These are phyloP conservation scores for Pteronura brasiliensis DNA, from an alignment of 2,113 vertebrate genomes.

Conservation along the genomic window DNA sequence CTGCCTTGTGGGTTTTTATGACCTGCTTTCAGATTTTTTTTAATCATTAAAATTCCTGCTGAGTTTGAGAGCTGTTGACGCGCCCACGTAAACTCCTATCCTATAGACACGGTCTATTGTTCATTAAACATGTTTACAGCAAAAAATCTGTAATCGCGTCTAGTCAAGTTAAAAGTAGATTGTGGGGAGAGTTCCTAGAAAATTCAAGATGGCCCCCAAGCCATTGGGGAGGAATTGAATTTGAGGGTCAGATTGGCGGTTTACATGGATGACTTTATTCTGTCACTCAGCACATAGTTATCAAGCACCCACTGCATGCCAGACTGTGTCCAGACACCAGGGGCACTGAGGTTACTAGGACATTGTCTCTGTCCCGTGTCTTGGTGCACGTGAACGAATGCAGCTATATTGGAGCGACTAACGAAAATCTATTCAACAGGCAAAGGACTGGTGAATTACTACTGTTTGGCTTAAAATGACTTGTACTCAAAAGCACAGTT, in stretches of 20 bases:
- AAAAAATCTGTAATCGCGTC: constrained; percentile 14
- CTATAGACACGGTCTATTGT: neutral
- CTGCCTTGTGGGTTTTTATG: constrained; percentile 7
- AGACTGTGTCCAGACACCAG: neutral
- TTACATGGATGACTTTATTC: neutral
- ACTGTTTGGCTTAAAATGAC: neutral
- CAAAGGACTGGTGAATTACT: neutral
- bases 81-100: neutral
- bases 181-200: neutral
- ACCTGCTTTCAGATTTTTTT: neutral
- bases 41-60: constrained; percentile 25
- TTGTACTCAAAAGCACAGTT: neutral
- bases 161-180: constrained; percentile 5
- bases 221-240: neutral
- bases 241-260: neutral
- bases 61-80: neutral
- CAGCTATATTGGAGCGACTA: neutral
- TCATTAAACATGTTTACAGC: neutral
- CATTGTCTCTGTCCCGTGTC: neutral
- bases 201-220: neutral
- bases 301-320: neutral
- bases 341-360: neutral
- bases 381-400: neutral
- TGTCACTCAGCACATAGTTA: neutral
- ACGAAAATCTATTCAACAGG: neutral